Evolutionary conservation across 2,888 invertebrate species (phyloP).

Genomic region (Ectemnius lituratus): DNA sequence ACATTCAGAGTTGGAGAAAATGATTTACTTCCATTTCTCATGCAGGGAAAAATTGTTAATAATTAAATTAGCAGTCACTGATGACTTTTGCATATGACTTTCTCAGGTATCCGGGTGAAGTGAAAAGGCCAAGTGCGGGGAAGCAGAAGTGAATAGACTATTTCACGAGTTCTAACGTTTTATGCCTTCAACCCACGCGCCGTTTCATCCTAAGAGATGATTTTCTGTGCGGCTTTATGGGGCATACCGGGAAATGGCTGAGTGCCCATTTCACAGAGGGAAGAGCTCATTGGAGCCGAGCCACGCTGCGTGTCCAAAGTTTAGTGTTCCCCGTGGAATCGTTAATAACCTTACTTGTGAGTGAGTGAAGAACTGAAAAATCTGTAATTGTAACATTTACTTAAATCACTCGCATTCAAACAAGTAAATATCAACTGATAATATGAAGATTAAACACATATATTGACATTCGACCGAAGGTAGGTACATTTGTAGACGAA

Average conservation of each 20-base stretch:
- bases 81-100: too few relatives aligned
- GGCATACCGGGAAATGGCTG: slow-evolving; percentile 57
- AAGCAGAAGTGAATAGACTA: slow-evolving; percentile 29
- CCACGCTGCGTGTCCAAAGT: slow-evolving; percentile 26
- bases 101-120: slow-evolving; percentile 25
- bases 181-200: slow-evolving; percentile 58
- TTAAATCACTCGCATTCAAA: too few relatives aligned
- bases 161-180: slow-evolving; percentile 60
- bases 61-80: too few relatives aligned
- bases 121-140: slow-evolving; percentile 25
- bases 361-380: slow-evolving; percentile 10
- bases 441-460: too few relatives aligned
- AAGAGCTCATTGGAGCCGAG: slow-evolving; percentile 53
- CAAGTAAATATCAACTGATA: too few relatives aligned
- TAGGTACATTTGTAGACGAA: not conserved
- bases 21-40: too few relatives aligned
- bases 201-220: slow-evolving; percentile 65
- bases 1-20: too few relatives aligned
- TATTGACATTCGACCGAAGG: slow-evolving; percentile 11
- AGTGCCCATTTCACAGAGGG: slow-evolving; percentile 53
- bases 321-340: slow-evolving; percentile 22
- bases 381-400: not conserved
- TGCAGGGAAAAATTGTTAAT: too few relatives aligned
- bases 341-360: slow-evolving; percentile 9
- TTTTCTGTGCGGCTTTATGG: slow-evolving; percentile 61